A percentile compares a stretch with the other conserved stretches of the same genome.
phyloP scores from a whole-genome alignment of 2,113 vertebrate genomes.

The Cyprinodon variegatus region DNA sequence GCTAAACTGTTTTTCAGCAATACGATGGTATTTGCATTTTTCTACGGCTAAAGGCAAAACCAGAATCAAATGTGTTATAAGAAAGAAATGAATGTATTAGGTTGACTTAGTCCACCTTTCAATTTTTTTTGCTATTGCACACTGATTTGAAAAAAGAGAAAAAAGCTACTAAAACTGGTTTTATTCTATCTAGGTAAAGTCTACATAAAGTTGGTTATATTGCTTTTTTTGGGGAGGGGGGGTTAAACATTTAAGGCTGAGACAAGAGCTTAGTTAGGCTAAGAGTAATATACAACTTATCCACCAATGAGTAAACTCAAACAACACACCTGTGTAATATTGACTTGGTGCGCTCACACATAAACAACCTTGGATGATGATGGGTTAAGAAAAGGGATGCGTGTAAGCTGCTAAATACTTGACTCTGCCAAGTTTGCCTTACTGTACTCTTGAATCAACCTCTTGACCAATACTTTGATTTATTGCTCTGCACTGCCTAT shows the following conservation, averaged over 20 bases:
- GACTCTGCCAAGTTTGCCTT: constrained; percentile 14
- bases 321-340: constrained; percentile 46
- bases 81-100: background rate
- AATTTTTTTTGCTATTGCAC: too few species aligned
- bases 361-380: constrained; percentile 53
- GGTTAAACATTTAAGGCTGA: background rate
- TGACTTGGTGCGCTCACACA: constrained; percentile 36
- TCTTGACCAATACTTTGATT: constrained; percentile 6
- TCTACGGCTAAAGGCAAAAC: background rate
- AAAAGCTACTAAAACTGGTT: too few species aligned
- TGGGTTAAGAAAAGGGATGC: constrained; percentile 52
- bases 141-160: too few species aligned
- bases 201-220: background rate
- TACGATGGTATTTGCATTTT: background rate
- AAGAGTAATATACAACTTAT: constrained; percentile 30
- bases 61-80: constrained; percentile 1
- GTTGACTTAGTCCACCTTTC: constrained; percentile 12
- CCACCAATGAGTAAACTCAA: constrained; percentile 43
- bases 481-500: background rate
- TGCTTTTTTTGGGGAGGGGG: background rate
- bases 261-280: constrained; percentile 12
- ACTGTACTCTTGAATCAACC: constrained; percentile 38
- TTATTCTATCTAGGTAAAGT: background rate
- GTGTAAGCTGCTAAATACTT: constrained; percentile 50
- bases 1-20: background rate